Percentiles rank a stretch among this genome's conserved stretches.
These are phyloP conservation scores for Cydia strobilella DNA, from an alignment of 1,140 invertebrate species.

Conservation along the genomic window DNA sequence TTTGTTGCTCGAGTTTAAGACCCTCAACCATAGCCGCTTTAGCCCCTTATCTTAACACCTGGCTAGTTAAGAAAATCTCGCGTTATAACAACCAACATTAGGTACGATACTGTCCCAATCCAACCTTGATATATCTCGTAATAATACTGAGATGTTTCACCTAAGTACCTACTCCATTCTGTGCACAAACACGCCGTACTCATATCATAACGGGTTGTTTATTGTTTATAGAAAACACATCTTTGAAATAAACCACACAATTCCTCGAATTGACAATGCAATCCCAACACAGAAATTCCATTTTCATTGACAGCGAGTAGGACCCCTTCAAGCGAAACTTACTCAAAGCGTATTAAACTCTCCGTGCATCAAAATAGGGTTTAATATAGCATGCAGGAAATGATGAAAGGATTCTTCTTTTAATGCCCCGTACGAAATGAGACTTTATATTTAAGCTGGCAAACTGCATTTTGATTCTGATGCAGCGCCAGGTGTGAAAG, in stretches of 20 bases:
- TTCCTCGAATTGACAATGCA: constrained; percentile 29
- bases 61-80: background rate
- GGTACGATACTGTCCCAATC: background rate
- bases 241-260: constrained; percentile 32
- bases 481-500: background rate
- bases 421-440: background rate
- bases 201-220: constrained; percentile 18
- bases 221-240: constrained; percentile 31
- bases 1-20: no score
- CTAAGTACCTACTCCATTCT: constrained; percentile 1
- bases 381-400: background rate
- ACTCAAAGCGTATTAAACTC: background rate
- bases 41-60: no score
- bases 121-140: background rate
- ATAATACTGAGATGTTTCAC: background rate
- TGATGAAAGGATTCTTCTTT: constrained; percentile 1
- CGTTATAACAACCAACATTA: background rate
- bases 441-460: constrained; percentile 2
- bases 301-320: constrained; percentile 22
- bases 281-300: constrained; percentile 32
- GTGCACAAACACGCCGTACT: background rate
- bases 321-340: background rate
- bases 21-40: no score
- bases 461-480: constrained; percentile 23
- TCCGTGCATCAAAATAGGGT: background rate